Percentiles rank a stretch among this genome's conserved stretches.
These are phyloP conservation scores for Lydus trimaculatus DNA, from an alignment of 2,888 invertebrate species.

Conservation along the genomic window DNA sequence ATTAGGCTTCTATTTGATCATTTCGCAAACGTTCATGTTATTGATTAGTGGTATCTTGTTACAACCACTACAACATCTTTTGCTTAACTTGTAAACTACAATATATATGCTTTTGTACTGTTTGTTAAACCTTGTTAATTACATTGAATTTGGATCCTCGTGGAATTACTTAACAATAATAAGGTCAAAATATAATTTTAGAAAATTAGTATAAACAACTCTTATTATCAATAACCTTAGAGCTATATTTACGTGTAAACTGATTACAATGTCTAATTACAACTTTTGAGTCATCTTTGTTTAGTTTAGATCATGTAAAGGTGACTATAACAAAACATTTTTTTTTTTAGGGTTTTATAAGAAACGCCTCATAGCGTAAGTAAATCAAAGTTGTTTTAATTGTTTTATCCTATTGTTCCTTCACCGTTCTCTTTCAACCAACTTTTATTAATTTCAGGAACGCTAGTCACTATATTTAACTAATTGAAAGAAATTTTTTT, in stretches of 20 bases:
- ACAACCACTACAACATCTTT: too few species aligned
- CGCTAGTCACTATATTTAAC: too few species aligned
- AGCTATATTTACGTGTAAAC: neutral
- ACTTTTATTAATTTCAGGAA: too few species aligned
- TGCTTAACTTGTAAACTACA: neutral
- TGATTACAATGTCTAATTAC: neutral
- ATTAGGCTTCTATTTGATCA: neutral
- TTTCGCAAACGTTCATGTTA: neutral
- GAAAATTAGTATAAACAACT: too few species aligned
- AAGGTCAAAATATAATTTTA: neutral
- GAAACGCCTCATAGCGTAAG: too few species aligned
- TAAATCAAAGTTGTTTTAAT: too few species aligned
- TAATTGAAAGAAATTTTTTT: too few species aligned
- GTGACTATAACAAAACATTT: too few species aligned
- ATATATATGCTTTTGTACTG: too few species aligned
- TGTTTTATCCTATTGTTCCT: too few species aligned
- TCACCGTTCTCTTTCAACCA: too few species aligned
- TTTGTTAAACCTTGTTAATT: neutral
- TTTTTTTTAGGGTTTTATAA: too few species aligned
- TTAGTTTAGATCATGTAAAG: neutral
- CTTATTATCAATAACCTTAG: neutral
- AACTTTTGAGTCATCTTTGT: neutral
- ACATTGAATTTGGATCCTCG: neutral
- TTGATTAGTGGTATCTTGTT: neutral
- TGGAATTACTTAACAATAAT: neutral